Evolutionary conservation across 2,113 vertebrate genomes (phyloP).

Genomic region (chimpanzee (Pan troglodytes)): NHGRI_mPanTro3-v2.1_pri NC_072398.2:43612501-43613000

Average conservation of each 20-base stretch:
- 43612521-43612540: neutral
- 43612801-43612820: neutral
- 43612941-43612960: neutral
- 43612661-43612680: neutral
- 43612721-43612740: neutral
- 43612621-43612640: neutral
- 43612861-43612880: neutral
- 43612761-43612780: neutral
- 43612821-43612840: neutral
- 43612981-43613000: neutral
- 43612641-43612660: neutral
- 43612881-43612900: neutral
- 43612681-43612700: neutral
- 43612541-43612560: neutral
- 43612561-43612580: neutral
- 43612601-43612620: neutral
- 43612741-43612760: neutral
- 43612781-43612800: neutral
- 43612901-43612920: neutral
- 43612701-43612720: neutral
- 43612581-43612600: neutral
- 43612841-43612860: neutral
- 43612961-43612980: neutral
- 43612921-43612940: neutral
- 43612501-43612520: neutral